phyloP scores from a whole-genome alignment of 2,113 vertebrate species.

The Odocoileus hemionus region DNA sequence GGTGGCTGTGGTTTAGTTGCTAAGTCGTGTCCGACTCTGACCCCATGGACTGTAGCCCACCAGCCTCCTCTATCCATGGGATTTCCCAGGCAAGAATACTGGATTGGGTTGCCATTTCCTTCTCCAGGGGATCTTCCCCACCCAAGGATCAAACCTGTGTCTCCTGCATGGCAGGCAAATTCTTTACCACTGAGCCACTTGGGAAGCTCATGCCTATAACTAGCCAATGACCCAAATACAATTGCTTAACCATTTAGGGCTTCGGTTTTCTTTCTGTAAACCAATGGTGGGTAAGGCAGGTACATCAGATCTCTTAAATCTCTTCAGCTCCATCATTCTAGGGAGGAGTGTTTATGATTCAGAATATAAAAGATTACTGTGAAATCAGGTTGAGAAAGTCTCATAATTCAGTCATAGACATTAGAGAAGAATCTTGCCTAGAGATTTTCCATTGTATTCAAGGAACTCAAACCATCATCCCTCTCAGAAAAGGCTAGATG shows the following conservation, averaged over 20 bases:
- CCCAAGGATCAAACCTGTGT: not conserved
- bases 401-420: not conserved
- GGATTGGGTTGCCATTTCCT: not conserved
- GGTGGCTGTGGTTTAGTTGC: not conserved
- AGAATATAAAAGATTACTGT: not conserved
- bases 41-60: not conserved
- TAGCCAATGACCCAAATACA: not conserved
- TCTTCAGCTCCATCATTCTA: not conserved
- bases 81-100: not conserved
- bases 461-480: not conserved
- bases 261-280: conserved; percentile 6
- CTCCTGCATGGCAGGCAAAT: not conserved
- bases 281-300: not conserved
- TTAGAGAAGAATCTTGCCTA: not conserved
- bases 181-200: not conserved
- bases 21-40: not conserved
- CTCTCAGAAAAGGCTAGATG: not conserved
- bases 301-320: not conserved
- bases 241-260: not conserved
- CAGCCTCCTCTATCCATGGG: not conserved
- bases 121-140: not conserved
- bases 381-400: not conserved
- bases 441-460: not conserved
- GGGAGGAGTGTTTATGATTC: not conserved
- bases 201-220: not conserved